Conservation (phyloP, 1,140 invertebrate species). For the Zophobas morio region DNA sequence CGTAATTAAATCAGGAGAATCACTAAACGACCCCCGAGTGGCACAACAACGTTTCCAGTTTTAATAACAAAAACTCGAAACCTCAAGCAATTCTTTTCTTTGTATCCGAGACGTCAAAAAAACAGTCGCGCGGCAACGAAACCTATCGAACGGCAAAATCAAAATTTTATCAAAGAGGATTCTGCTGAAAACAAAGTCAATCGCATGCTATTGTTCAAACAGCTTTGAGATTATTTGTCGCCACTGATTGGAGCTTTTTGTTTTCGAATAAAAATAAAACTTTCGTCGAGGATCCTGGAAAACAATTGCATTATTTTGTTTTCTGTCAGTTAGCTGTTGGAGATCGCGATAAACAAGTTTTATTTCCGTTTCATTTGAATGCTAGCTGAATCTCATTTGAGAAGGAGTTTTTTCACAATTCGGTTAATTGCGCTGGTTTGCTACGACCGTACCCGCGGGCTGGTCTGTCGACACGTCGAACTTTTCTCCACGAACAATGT, state of each 20-base stretch:
- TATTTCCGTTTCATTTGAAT: slow-evolving; percentile 44
- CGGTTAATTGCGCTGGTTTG: slow-evolving; percentile 20
- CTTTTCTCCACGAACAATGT: background rate
- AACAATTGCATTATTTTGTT: slow-evolving; percentile 47
- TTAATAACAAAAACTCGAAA: slow-evolving; percentile 39
- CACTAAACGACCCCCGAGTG: slow-evolving; percentile 33
- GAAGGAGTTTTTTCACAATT: slow-evolving; percentile 22
- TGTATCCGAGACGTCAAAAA: background rate
- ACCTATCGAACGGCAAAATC: background rate
- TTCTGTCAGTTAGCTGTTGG: slow-evolving; percentile 44
- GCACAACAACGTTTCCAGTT: slow-evolving; percentile 16
- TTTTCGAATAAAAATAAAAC: slow-evolving; percentile 28
- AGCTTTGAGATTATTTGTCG: slow-evolving; percentile 29
- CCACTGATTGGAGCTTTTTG: slow-evolving; percentile 20
- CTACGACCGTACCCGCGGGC: background rate
- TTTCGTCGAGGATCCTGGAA: slow-evolving; percentile 25
- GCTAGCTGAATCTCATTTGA: slow-evolving; percentile 42
- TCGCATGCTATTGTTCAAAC: slow-evolving; percentile 4
- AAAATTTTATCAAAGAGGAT: slow-evolving; percentile 11
- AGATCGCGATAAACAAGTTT: slow-evolving; percentile 46
- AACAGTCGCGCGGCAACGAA: slow-evolving; percentile 1
- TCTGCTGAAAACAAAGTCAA: slow-evolving; percentile 1
- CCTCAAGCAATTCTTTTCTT: slow-evolving; percentile 15
- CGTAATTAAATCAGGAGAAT: slow-evolving; percentile 47
- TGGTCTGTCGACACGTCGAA: no score